Conservation (phyloP, 2,113 vertebrate species). For the Himantopus leucocephalus region DNA sequence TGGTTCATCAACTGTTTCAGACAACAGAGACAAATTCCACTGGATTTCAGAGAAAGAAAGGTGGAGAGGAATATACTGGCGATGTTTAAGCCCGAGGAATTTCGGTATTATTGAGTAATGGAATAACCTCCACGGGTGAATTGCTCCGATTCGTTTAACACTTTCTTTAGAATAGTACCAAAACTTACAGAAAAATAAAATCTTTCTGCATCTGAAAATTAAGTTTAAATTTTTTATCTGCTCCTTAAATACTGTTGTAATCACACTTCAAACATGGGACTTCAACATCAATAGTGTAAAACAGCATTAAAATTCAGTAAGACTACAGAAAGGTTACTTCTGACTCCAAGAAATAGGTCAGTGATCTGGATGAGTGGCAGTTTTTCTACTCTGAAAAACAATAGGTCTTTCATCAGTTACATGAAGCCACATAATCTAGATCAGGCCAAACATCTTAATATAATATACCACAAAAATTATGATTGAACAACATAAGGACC, state of each 20-base stretch:
- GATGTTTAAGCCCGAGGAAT: not conserved
- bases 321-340: not conserved
- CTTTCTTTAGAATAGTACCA: not conserved
- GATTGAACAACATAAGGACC: not conserved
- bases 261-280: not conserved
- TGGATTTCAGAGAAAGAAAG: not conserved
- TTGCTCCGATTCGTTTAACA: not conserved
- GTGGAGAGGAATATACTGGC: not conserved
- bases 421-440: constrained; percentile 10
- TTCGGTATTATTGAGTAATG: not conserved
- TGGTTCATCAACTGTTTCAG: not conserved
- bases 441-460: constrained; percentile 44
- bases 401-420: constrained; percentile 42
- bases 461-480: not conserved
- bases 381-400: constrained; percentile 42
- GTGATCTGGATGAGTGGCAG: not conserved
- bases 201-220: not conserved
- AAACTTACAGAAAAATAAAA: not conserved
- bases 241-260: not conserved
- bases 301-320: not conserved
- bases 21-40: not conserved
- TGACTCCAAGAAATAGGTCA: constrained; percentile 47
- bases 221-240: not conserved
- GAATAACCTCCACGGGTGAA: not conserved
- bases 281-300: not conserved